phyloP scores from a whole-genome alignment of 1,140 invertebrate genomes.

The Diachasma alloeum region DNA sequence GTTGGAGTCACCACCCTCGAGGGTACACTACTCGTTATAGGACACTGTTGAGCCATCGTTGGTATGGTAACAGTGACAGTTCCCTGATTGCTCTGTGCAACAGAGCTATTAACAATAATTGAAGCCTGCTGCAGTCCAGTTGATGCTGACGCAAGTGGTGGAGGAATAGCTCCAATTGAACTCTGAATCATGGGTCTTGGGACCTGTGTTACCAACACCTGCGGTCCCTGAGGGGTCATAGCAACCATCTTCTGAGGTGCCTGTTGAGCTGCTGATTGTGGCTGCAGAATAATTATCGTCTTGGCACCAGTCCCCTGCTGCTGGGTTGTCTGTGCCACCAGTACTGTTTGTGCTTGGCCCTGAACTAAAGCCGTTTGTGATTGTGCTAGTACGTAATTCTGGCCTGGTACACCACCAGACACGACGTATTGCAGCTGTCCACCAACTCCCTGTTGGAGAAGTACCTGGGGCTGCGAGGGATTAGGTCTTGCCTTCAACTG shows the following conservation, averaged over 20 bases:
- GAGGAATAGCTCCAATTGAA: conserved; percentile 45
- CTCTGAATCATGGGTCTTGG: conserved; percentile 67
- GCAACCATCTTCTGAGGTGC: conserved; percentile 69
- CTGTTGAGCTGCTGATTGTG: conserved; percentile 61
- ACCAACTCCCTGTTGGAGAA: conserved; percentile 56
- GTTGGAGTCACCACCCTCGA: conserved; percentile 58
- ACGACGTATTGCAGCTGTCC: conserved; percentile 67
- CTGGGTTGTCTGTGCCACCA: conserved; percentile 70
- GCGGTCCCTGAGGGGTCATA: conserved; percentile 73
- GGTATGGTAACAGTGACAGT: conserved; percentile 49
- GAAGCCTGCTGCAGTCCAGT: conserved; percentile 60
- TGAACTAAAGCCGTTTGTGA: conserved; percentile 70
- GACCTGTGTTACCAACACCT: conserved; percentile 69
- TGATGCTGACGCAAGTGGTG: conserved; percentile 59
- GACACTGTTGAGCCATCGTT: conserved; percentile 48
- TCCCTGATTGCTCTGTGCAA: conserved; percentile 47
- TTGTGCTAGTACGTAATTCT: conserved; percentile 72
- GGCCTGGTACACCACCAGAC: conserved; percentile 64
- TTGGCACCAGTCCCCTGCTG: conserved; percentile 72
- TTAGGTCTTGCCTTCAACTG: conserved; percentile 56
- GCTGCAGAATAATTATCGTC: conserved; percentile 78
- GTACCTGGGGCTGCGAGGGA: conserved; percentile 57
- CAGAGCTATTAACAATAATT: conserved; percentile 59
- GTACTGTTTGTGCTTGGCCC: conserved; percentile 71
- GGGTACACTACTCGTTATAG: conserved; percentile 56